Evolutionary conservation across 2,888 invertebrate species (phyloP).

Genomic region (Mythimna loreyi): DNA sequence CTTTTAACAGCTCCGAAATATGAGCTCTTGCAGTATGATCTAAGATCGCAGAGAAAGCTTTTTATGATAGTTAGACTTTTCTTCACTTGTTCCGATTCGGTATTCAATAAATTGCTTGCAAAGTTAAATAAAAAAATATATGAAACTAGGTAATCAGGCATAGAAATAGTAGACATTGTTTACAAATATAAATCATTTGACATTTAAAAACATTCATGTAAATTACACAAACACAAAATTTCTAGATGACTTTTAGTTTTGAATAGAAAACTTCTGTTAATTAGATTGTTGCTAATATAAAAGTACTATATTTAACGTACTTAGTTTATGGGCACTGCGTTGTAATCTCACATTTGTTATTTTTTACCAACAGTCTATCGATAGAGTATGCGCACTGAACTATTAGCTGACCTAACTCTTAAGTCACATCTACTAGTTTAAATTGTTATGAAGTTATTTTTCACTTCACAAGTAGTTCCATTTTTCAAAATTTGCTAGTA

Average conservation of each 20-base stretch:
- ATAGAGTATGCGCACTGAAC: slow-evolving; percentile 56
- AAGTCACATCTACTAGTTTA: slow-evolving; percentile 57
- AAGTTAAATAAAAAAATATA: background rate
- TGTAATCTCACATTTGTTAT: slow-evolving; percentile 68
- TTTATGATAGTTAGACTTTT: background rate
- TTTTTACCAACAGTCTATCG: slow-evolving; percentile 46
- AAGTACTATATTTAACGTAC: slow-evolving; percentile 70
- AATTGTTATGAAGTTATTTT: slow-evolving; percentile 42
- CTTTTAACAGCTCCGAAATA: background rate
- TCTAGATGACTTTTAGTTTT: slow-evolving; percentile 52
- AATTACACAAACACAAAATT: slow-evolving; percentile 58
- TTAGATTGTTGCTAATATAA: slow-evolving; percentile 64
- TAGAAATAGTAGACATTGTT: background rate
- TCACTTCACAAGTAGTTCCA: slow-evolving; percentile 41
- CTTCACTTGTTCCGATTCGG: background rate
- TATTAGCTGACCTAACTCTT: slow-evolving; percentile 58
- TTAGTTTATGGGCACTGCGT: slow-evolving; percentile 73
- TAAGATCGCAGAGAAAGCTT: background rate
- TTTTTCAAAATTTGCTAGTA: slow-evolving; percentile 25
- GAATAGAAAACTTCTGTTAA: slow-evolving; percentile 59
- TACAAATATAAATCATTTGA: background rate
- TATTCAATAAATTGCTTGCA: background rate
- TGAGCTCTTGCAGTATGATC: background rate
- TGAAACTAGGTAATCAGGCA: background rate
- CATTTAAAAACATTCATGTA: slow-evolving; percentile 38